phyloP scores from a whole-genome alignment of 1,140 invertebrate genomes.

The Halesus radiatus region DNA sequence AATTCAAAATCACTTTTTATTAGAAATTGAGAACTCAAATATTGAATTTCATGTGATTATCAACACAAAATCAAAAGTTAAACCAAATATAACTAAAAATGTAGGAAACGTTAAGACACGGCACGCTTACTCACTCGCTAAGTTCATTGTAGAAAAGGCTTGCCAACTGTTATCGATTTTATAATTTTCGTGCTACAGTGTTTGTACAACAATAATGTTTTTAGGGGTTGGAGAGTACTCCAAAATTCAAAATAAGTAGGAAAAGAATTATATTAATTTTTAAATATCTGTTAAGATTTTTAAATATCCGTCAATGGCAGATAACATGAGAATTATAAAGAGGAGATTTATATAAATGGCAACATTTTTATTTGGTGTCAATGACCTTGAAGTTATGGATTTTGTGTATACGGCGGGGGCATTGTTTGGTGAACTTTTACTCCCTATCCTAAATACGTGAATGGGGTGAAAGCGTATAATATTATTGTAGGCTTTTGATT shows the following conservation, averaged over 20 bases:
- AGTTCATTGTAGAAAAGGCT: slow-evolving; percentile 51
- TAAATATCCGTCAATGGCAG: neutral
- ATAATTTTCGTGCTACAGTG: slow-evolving; percentile 8
- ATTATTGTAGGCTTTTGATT: no score
- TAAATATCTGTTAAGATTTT: neutral
- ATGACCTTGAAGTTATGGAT: slow-evolving; percentile 58
- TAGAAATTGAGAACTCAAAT: slow-evolving; percentile 44
- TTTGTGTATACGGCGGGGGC: slow-evolving; percentile 45
- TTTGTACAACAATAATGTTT: slow-evolving; percentile 44
- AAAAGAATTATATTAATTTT: neutral
- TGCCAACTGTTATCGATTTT: slow-evolving; percentile 51
- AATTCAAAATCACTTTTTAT: slow-evolving; percentile 44
- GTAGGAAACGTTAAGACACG: slow-evolving; percentile 51
- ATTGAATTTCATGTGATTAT: slow-evolving; percentile 50
- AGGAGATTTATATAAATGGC: slow-evolving; percentile 37
- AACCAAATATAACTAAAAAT: slow-evolving; percentile 54
- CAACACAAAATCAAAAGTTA: slow-evolving; percentile 52
- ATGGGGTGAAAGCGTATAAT: slow-evolving; percentile 24
- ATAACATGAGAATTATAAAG: neutral
- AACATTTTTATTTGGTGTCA: slow-evolving; percentile 52
- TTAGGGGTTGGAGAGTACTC: neutral
- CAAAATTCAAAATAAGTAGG: neutral
- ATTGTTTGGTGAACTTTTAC: slow-evolving; percentile 27
- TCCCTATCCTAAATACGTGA: slow-evolving; percentile 17
- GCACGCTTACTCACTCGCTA: slow-evolving; percentile 53